Evolutionary conservation across 1,140 invertebrate species (phyloP), one percentile per base, ranked within the genome.

Genomic region (Saxidomus purpurata): DNA sequence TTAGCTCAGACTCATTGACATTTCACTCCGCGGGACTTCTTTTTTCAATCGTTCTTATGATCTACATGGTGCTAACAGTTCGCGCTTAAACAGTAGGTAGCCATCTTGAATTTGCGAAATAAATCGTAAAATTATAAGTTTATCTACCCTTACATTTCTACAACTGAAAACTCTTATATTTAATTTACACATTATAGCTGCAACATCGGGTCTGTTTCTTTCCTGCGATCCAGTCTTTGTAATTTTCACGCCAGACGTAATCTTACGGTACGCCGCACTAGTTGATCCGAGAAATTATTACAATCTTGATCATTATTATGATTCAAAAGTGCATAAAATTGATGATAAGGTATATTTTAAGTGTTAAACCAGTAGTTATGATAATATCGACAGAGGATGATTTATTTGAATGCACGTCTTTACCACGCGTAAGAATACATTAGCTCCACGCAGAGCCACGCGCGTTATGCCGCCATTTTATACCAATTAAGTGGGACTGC

Each of bases 271-370:
- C 11, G 55, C 76, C 76, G 76, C 47, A 79, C 76, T 22, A 31
- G 76, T 36, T 79, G 76, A 79, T 79, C 76, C 31, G 71, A 17
- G 28, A 38, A 79, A 52, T 49, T 55, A 79, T 79, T 22, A 79
- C 90, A 90, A 55, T 61, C 25, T n/a, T 3, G 61, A 59, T 59
- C 25, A 25, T 43, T 43, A 38, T 82, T 82, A 67, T 40, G 55
- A 67, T 82, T 55, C 80, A 82, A 63, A 82, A 82, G 28, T 82
- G 80, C 80, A 82, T 82, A 17, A 82, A 82, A 82, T 82, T 59
- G 61, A 47, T 67, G 49, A 59, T 82, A 55, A 82, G 80, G 67
- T 82, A 82, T 63, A 67, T 82, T 82, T 47, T 63, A 82, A 82
- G 61, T 82, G 80, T 67, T 82, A 82, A 63, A 63, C 31, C 61